phyloP scores from a whole-genome alignment of 2,888 invertebrate genomes.

The Eupithecia inturbata region DNA sequence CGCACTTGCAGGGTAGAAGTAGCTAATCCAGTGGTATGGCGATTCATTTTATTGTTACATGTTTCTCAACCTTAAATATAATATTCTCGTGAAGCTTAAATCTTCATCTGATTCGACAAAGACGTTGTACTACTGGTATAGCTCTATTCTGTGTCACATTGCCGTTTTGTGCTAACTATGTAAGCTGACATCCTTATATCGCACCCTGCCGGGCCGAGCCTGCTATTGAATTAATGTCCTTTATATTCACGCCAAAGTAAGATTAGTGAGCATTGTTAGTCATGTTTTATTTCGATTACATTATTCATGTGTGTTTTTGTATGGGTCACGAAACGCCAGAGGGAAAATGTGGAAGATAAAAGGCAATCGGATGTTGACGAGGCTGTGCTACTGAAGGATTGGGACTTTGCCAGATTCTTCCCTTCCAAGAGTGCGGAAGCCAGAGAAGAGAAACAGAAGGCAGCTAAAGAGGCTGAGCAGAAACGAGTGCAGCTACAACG shows the following conservation, averaged over 20 bases:
- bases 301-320: constrained; percentile 78
- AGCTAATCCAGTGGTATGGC: background rate
- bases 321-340: constrained; percentile 75
- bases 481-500: constrained; percentile 73
- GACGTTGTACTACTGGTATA: constrained; percentile 16
- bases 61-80: background rate
- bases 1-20: constrained; percentile 1
- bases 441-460: constrained; percentile 67
- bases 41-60: background rate
- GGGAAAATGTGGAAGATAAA: constrained; percentile 73
- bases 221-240: constrained; percentile 34
- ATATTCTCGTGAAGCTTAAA: background rate
- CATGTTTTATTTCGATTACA: constrained; percentile 51
- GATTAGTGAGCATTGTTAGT: constrained; percentile 74
- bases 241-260: constrained; percentile 78
- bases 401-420: constrained; percentile 95
- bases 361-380: constrained; percentile 87
- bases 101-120: background rate
- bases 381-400: constrained; percentile 91
- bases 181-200: constrained; percentile 38
- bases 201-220: constrained; percentile 35
- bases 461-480: constrained; percentile 73
- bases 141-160: constrained; percentile 19
- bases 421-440: constrained; percentile 77
- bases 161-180: constrained; percentile 45